phyloP scores from a whole-genome alignment of 2,797 vertebrate species.

The Peromyscus eremicus region DNA sequence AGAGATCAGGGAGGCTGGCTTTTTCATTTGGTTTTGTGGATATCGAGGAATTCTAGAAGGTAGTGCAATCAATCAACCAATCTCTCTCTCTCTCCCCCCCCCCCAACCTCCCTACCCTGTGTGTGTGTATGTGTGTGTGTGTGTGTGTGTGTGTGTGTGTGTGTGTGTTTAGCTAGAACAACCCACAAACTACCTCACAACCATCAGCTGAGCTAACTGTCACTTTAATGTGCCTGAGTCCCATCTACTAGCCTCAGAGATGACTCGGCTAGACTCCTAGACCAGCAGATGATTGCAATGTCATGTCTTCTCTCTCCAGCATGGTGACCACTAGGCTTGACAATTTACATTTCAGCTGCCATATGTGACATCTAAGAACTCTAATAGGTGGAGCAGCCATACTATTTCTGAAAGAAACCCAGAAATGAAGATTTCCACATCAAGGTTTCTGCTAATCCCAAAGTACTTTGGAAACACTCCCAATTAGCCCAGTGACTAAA shows the following conservation, averaged over 20 bases:
- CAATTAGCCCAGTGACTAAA: background rate
- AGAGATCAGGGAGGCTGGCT: background rate
- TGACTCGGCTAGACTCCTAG: background rate
- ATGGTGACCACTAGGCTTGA: background rate
- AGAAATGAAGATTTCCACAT: slow-evolving; percentile 17
- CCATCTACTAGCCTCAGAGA: background rate
- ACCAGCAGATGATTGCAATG: background rate
- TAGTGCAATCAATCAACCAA: background rate
- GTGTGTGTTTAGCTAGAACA: background rate
- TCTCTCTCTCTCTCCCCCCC: background rate
- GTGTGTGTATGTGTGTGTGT: background rate
- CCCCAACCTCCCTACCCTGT: too few species aligned
- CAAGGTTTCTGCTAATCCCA: background rate
- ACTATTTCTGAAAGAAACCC: background rate
- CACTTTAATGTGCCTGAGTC: background rate
- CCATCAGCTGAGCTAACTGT: background rate
- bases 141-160: background rate
- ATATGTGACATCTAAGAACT: background rate
- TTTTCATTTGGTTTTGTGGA: slow-evolving; percentile 24
- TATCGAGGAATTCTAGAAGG: background rate
- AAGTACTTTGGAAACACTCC: background rate
- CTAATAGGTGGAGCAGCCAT: background rate
- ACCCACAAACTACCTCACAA: background rate
- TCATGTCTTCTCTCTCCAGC: background rate
- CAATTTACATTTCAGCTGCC: background rate